phyloP scores from a whole-genome alignment of 1,140 invertebrate species.

The Caerostris darwini region DNA sequence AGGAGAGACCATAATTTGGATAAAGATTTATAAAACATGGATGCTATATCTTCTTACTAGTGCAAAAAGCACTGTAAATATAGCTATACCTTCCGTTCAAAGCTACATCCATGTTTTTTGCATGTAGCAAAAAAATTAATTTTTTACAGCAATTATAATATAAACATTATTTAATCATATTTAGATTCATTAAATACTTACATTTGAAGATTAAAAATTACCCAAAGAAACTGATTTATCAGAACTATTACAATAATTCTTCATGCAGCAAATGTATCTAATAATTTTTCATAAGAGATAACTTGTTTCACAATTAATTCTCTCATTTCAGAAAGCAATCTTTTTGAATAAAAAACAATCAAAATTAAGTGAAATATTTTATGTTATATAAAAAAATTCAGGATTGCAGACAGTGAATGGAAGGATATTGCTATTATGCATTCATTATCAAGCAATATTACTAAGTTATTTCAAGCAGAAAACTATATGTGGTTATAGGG shows the following conservation, averaged over 20 bases:
- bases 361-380: constrained; percentile 26
- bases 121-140: constrained; percentile 18
- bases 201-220: background rate
- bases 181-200: background rate
- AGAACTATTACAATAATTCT: background rate
- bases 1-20: constrained; percentile 77
- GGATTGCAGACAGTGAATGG: constrained; percentile 76
- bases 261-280: background rate
- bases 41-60: constrained; percentile 70
- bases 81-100: constrained; percentile 78
- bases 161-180: background rate
- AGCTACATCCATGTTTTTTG: constrained; percentile 68
- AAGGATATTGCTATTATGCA: constrained; percentile 78
- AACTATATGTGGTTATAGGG: constrained; percentile 73
- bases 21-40: constrained; percentile 76
- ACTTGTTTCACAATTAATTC: no score
- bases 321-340: no score
- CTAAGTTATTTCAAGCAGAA: constrained; percentile 73
- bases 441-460: constrained; percentile 76
- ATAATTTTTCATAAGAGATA: no score
- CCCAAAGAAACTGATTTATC: background rate
- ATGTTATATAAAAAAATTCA: constrained; percentile 35
- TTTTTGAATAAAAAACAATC: background rate
- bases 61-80: constrained; percentile 62
- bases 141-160: background rate